Evolutionary conservation across 2,113 vertebrate genomes (phyloP).

Genomic region (Mastomys natalensis): DNA sequence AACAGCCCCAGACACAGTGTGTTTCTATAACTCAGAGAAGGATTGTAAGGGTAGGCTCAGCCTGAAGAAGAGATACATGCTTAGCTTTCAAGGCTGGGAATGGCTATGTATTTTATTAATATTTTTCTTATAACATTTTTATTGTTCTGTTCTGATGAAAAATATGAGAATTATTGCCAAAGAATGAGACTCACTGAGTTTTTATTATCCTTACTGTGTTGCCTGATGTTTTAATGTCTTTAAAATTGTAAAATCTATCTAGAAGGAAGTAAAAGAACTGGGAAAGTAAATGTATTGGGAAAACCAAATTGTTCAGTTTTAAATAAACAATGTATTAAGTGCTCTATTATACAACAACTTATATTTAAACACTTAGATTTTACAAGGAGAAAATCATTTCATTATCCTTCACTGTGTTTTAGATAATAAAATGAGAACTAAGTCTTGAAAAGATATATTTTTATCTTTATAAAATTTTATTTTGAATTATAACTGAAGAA

Average conservation of each 20-base stretch:
- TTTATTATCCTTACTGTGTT: constrained; percentile 66
- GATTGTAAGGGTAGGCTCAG: neutral
- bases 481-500: neutral
- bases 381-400: neutral
- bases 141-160: constrained; percentile 65
- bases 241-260: constrained; percentile 71
- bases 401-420: neutral
- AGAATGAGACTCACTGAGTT: constrained; percentile 46
- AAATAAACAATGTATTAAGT: constrained; percentile 1
- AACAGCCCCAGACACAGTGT: neutral
- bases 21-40: neutral
- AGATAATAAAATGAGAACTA: neutral
- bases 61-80: constrained; percentile 63
- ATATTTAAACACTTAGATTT: neutral
- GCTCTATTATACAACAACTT: neutral
- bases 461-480: neutral
- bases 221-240: constrained; percentile 73
- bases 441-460: neutral
- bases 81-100: constrained; percentile 5
- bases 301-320: constrained; percentile 1
- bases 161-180: constrained; percentile 75
- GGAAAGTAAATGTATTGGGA: neutral
- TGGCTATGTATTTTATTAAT: constrained; percentile 61
- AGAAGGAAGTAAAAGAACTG: neutral
- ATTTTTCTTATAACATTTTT: constrained; percentile 70